Percentiles rank a stretch among this genome's conserved stretches.
Evolutionary conservation across 2,797 vertebrate species (phyloP).

Genomic region (Crocodylus rhombifer): DNA sequence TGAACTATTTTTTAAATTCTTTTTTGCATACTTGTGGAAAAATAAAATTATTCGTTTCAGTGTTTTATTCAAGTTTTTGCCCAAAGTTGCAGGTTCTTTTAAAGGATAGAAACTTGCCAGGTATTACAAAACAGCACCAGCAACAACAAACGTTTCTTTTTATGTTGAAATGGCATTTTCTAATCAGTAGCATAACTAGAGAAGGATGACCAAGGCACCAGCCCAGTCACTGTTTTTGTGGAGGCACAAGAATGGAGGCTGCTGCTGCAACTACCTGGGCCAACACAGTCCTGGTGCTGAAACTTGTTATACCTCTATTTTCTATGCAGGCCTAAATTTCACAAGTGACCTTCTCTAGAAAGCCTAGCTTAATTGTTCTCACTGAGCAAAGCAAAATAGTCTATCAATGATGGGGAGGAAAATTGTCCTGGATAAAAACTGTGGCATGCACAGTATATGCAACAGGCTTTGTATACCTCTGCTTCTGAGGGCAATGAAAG

Average conservation of each 20-base stretch:
- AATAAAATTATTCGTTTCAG: not conserved
- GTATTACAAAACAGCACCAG: not conserved
- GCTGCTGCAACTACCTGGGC: no score
- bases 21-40: not conserved
- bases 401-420: not conserved
- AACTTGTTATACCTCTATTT: not conserved
- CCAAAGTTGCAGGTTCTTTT: constrained; percentile 28
- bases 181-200: no score
- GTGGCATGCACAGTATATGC: not conserved
- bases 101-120: not conserved
- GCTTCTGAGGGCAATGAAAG: no score
- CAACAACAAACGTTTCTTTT: not conserved
- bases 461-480: not conserved
- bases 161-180: not conserved
- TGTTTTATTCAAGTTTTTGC: not conserved
- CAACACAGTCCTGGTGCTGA: no score
- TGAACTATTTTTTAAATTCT: no score
- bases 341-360: not conserved
- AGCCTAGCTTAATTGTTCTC: not conserved
- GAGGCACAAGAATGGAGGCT: no score
- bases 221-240: no score
- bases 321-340: not conserved
- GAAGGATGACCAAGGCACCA: no score
- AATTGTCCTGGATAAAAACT: not conserved
- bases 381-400: not conserved